Evolutionary conservation across 2,797 vertebrate genomes (phyloP).

Genomic region (Gymnopithys bicolor): DNA sequence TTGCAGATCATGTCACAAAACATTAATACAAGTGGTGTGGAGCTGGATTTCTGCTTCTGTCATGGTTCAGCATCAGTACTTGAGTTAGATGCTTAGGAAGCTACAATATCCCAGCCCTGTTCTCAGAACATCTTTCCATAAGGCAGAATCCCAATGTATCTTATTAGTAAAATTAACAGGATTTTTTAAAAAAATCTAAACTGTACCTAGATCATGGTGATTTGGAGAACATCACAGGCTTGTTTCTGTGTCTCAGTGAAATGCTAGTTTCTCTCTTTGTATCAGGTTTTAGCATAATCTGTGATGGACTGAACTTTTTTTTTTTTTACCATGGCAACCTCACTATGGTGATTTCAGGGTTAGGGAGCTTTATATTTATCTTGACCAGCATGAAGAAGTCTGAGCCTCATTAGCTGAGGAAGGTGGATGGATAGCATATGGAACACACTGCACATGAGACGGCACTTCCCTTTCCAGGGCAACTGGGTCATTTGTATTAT

Average conservation of each 20-base stretch:
- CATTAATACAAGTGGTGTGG: background rate
- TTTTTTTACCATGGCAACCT: conserved; percentile 64
- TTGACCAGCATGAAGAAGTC: conserved; percentile 32
- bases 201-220: background rate
- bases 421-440: conserved; percentile 41
- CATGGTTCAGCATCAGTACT: background rate
- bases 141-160: background rate
- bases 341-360: conserved; percentile 28
- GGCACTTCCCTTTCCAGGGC: conserved; percentile 38
- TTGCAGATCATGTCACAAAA: background rate
- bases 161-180: conserved; percentile 18
- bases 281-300: conserved; percentile 26
- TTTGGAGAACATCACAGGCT: background rate
- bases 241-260: background rate
- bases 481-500: conserved; percentile 39
- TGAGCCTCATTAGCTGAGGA: conserved; percentile 37
- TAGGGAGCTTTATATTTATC: conserved; percentile 55
- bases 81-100: background rate
- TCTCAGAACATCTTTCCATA: background rate
- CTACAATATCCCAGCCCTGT: background rate
- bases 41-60: background rate
- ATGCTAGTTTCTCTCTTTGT: background rate
- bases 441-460: background rate
- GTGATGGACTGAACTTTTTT: background rate
- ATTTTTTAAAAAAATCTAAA: background rate